Evolutionary conservation across 1,140 invertebrate genomes (phyloP).

Genomic region (Drosophila ananassae): DNA sequence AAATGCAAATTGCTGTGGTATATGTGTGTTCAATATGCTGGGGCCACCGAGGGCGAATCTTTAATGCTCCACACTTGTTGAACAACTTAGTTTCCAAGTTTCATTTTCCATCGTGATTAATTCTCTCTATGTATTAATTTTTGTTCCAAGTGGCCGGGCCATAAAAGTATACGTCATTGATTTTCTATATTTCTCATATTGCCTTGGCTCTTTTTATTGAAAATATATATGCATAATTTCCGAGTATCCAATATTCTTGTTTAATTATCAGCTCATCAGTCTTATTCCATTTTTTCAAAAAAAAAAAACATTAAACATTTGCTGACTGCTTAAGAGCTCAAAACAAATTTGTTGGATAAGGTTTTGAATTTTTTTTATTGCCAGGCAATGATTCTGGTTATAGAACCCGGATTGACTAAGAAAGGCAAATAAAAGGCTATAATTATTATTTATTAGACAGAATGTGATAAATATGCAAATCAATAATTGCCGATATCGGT

Average conservation of each 20-base stretch:
- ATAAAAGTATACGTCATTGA: neutral
- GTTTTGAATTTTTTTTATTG: neutral
- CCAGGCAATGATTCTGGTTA: slow-evolving; percentile 3
- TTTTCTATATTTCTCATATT: neutral
- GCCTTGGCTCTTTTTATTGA: neutral
- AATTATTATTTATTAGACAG: slow-evolving; percentile 37
- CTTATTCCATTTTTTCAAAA: neutral
- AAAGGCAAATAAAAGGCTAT: slow-evolving; percentile 18
- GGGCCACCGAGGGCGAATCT: neutral
- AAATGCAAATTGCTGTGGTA: slow-evolving; percentile 52
- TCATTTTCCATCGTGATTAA: neutral
- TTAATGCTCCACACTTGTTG: slow-evolving; percentile 20
- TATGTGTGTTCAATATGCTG: slow-evolving; percentile 21
- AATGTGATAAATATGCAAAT: slow-evolving; percentile 63
- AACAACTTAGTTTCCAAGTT: slow-evolving; percentile 6
- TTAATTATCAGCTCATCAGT: neutral
- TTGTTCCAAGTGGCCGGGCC: neutral
- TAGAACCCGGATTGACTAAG: slow-evolving; percentile 34
- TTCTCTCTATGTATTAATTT: neutral
- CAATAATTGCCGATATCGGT: slow-evolving; percentile 33
- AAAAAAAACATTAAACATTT: slow-evolving; percentile 19
- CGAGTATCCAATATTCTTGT: neutral
- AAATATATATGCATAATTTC: neutral
- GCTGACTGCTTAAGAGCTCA: neutral
- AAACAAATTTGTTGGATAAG: slow-evolving; percentile 1